Evolutionary conservation across 1,140 invertebrate species (phyloP).

Genomic region (Anastatus disparis): DNA sequence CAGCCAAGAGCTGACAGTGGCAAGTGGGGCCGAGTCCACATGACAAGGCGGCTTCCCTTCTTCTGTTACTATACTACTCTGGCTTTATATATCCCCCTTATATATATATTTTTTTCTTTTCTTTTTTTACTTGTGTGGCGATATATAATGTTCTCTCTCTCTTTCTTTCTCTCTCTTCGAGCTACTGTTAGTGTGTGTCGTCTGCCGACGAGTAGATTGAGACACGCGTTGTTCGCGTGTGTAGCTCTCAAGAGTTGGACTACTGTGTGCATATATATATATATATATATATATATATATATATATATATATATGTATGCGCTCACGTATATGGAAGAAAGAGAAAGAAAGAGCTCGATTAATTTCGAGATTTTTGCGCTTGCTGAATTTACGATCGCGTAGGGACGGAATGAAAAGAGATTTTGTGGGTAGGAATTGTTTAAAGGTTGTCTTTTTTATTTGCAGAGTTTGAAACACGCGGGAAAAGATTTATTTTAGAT

Average conservation of each 20-base stretch:
- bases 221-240: too few relatives aligned
- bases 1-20: slow-evolving; percentile 53
- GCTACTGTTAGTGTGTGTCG: not conserved
- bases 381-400: not conserved
- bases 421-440: too few relatives aligned
- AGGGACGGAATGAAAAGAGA: too few relatives aligned
- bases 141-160: slow-evolving; percentile 1
- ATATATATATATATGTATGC: too few relatives aligned
- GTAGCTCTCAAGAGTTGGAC: too few relatives aligned
- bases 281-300: too few relatives aligned
- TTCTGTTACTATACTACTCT: slow-evolving; percentile 39
- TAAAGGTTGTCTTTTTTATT: too few relatives aligned
- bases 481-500: too few relatives aligned
- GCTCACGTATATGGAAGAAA: too few relatives aligned
- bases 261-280: too few relatives aligned
- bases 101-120: slow-evolving; percentile 34
- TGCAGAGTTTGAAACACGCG: too few relatives aligned
- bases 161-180: not conserved
- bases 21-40: slow-evolving; percentile 52
- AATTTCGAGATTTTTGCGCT: not conserved
- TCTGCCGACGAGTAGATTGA: not conserved
- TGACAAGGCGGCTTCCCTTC: slow-evolving; percentile 50
- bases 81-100: slow-evolving; percentile 20
- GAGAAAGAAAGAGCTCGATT: too few relatives aligned
- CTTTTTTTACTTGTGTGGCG: slow-evolving; percentile 31